Base-by-base conservation (phyloP, 1,140 invertebrate genomes). In the Diploscapter pachys region DNA sequence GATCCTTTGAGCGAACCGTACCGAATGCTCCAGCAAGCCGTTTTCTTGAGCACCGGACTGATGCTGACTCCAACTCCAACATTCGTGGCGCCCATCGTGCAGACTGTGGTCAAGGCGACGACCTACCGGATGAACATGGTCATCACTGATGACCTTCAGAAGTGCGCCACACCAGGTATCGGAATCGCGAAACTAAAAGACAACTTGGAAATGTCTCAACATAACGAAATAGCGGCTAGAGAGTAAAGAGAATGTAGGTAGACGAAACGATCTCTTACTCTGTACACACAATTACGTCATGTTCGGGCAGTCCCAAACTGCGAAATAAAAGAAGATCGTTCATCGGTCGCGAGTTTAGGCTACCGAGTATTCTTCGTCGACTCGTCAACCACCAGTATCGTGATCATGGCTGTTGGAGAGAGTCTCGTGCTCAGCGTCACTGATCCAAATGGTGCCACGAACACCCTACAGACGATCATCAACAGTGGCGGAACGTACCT, bases 391-490 rank as follows among this genome's bases (percentile, higher is more conserved):
- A 61, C 64, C 9, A 63, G 63, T 3, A 54, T 80, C 11, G 54
- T 73, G 31, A 71, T 80, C 51, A 51, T 80, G 31, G 79, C 79
- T 62, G 74, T 73, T 48, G 79, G 79, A 71, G 78, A 73, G 54
- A 72, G 76, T 11, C 57, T 80, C 6, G 57, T 57, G 2, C 53
- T 80, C 52, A 55, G 59, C 50, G 49, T 80, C 5, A 76, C 66
- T 66, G 79, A 78, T 73, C 79, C 79, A 51, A 71, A 80, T 65
- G 68, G 76, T 51, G 51, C 50, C 5, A 52, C 66, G 0, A 70
- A 51, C 9, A 70, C 63, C 5, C n/a, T 59, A n/a, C 55, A 57
- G n/a, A 8, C 65, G 11, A 50, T 72, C 9, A n/a, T 77, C 5
- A 53, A 62, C 5, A 66, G 72, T 64, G 72, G 72, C 57, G 68